These are phyloP conservation scores for Laterallus jamaicensis DNA, from an alignment of 2,113 vertebrate species.

Conservation along the genomic window DNA sequence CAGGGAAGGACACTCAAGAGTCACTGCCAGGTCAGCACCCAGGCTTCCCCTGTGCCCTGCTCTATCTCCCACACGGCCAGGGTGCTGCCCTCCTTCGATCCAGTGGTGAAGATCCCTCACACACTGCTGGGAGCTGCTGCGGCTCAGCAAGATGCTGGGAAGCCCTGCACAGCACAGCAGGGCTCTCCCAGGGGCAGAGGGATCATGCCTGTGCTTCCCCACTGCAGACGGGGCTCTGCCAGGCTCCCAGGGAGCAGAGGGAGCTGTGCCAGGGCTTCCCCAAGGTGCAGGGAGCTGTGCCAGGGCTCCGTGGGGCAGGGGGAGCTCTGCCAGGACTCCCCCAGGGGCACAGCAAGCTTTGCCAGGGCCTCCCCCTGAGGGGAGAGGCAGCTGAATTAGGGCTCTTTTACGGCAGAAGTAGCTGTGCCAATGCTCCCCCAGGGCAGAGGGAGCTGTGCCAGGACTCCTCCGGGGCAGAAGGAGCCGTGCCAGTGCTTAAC, in stretches of 20 bases:
- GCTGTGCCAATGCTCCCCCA: not conserved
- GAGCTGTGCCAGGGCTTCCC: not conserved
- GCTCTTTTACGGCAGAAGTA: not conserved
- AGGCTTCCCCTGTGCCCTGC: not conserved
- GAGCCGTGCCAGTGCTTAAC: not conserved
- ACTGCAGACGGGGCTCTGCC: not conserved
- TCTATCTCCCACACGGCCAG: rapidly evolving
- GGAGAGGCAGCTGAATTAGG: not conserved
- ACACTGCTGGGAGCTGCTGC: not conserved
- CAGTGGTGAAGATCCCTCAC: not conserved
- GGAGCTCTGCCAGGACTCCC: not conserved
- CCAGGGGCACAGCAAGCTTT: not conserved
- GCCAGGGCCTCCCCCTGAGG: not conserved
- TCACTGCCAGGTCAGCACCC: not conserved
- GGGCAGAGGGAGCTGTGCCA: not conserved
- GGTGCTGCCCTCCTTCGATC: not conserved
- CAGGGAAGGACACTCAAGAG: not conserved
- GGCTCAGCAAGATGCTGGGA: not conserved
- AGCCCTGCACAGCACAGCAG: not conserved
- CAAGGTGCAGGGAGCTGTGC: not conserved
- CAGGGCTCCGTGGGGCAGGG: not conserved
- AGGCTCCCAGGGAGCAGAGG: not conserved
- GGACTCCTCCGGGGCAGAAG: not conserved
- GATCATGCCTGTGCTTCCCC: not conserved
- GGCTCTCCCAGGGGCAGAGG: not conserved